Base-by-base conservation (phyloP, 2,797 vertebrate species). In the Clamator glandarius region DNA sequence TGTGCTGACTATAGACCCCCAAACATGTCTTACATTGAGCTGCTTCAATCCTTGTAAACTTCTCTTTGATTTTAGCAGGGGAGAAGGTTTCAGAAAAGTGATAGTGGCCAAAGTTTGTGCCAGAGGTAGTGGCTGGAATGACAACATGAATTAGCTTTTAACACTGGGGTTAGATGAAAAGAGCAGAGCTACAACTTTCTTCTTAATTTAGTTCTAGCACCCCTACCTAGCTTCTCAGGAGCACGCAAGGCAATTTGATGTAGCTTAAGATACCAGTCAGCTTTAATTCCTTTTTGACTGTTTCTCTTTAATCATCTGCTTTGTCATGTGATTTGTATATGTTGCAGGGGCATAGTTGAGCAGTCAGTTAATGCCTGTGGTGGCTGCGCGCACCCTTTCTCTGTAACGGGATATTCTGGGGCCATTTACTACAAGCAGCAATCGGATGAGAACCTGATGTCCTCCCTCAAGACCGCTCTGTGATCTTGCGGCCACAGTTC, bases 371-470 rank as follows among this genome's bases (percentile, higher is more conserved):
- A 77, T 54, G 81, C 52, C 76, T 67, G 44, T 68, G 63, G 26
- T 90, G 35, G 86, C 67, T 67, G 31, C 13, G 36, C 52, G 64
- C 78, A 70, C 36, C 50, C 57, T 64, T 25, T 58, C 25, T 41
- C 69, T 70, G 93, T 95, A 95, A 95, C 23, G 15, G 75, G 90
- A 94, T 95, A 95, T 90, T 89, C 88, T 93, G 86, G 78, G 86
- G 87, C 93, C 68, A n/a, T 57, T 93, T 52, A 21, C 84, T 95
- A 57, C 61, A 74, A 92, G 88, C 81, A 89, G 68, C 75, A 11
- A 42, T 91, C 8, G 9, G 91, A 90, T 94, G 84, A 80, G 92
- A 92, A 90, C 77, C 75, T 77, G 59, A 86, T 95, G 89, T 95
- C 88, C 88, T 95, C 87, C 93, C 81, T 79, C 64, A 42, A 67